phyloP scores from a whole-genome alignment of 1,140 invertebrate species.

The Zaprionus tsacasi region DNA sequence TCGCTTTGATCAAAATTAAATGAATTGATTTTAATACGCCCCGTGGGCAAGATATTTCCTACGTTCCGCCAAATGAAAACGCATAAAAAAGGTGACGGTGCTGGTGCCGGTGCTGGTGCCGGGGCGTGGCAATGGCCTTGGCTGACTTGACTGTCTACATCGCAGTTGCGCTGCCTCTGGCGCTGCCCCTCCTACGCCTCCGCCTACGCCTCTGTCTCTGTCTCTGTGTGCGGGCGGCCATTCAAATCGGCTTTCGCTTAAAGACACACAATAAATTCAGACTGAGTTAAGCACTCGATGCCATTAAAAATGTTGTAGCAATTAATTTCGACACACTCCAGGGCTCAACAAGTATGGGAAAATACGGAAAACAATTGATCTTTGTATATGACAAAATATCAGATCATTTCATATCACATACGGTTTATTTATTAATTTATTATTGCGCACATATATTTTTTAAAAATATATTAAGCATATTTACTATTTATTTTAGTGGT shows the following conservation, averaged over 20 bases:
- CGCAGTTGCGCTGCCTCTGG: too few species aligned
- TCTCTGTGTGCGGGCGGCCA: constrained; percentile 25
- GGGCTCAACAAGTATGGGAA: constrained; percentile 8
- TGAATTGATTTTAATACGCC: constrained; percentile 83
- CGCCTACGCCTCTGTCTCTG: not conserved
- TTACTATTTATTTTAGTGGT: too few species aligned
- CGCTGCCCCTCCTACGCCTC: constrained; percentile 22
- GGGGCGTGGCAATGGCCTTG: constrained; percentile 47
- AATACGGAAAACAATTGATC: not conserved
- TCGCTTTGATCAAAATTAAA: constrained; percentile 83
- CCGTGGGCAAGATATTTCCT: constrained; percentile 81
- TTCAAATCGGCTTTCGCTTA: constrained; percentile 28
- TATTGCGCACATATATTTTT: not conserved
- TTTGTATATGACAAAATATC: not conserved
- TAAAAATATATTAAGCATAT: not conserved
- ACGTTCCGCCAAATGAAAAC: constrained; percentile 75
- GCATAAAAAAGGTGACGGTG: constrained; percentile 69
- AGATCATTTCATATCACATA: not conserved
- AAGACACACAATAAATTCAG: constrained; percentile 64
- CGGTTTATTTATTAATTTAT: too few species aligned
- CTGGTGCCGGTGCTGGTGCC: not conserved
- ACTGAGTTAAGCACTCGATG: constrained; percentile 58
- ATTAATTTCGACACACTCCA: constrained; percentile 28
- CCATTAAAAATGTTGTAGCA: constrained; percentile 51
- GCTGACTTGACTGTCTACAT: constrained; percentile 26